Percentiles rank a stretch among this genome's conserved stretches.
Conservation (phyloP, 1,140 invertebrate species). For the Leptinotarsa texana region DNA sequence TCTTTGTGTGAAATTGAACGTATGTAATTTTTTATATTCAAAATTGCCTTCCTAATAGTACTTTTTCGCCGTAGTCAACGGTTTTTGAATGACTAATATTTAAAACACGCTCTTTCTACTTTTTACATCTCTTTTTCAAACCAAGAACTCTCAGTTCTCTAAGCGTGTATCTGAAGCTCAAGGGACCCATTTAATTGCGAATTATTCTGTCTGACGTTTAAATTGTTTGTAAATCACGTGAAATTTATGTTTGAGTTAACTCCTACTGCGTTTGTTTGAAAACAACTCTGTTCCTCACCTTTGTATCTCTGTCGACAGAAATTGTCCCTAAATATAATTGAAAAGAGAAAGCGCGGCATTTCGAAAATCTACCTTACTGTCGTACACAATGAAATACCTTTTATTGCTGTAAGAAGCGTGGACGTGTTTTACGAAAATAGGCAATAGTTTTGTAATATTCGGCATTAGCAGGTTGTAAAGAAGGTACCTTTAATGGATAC, state of each 20-base stretch:
- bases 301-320: background rate
- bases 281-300: background rate
- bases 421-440: conserved; percentile 6
- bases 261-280: conserved; percentile 3
- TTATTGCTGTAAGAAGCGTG: conserved; percentile 5
- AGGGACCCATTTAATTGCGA: background rate
- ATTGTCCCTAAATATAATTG: conserved; percentile 4
- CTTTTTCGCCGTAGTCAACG: too few relatives aligned
- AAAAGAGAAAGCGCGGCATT: background rate
- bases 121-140: too few relatives aligned
- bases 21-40: too few relatives aligned
- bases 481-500: conserved; percentile 3
- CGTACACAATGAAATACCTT: background rate
- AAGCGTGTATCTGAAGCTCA: too few relatives aligned
- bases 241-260: background rate
- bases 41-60: too few relatives aligned
- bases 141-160: too few relatives aligned
- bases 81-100: too few relatives aligned
- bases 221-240: background rate
- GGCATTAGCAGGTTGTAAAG: conserved; percentile 7
- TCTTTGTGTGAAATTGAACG: too few relatives aligned
- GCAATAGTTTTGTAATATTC: conserved; percentile 1
- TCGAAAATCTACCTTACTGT: background rate
- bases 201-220: background rate
- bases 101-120: too few relatives aligned